Conservation (phyloP, 2,888 invertebrate genomes). For the Scelioninae gen. 2 region DNA sequence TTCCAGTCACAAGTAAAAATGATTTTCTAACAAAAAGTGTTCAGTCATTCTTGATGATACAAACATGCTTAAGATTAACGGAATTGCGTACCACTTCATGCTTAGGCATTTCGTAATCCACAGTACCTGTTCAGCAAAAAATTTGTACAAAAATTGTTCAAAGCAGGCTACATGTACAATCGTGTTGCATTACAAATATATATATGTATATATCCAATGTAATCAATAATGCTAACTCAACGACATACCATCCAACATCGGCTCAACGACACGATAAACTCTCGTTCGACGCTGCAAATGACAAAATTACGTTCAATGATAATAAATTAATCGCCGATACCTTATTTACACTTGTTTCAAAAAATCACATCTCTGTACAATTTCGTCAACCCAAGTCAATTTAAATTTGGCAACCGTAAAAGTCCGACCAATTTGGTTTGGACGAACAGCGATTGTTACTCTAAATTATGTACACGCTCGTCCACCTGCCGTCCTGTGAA, state of each 20-base stretch:
- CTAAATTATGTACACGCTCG: conserved; percentile 42
- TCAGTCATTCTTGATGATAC: conserved; percentile 50
- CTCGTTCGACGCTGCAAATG: conserved; percentile 33
- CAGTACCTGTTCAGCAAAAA: conserved; percentile 19
- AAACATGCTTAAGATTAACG: conserved; percentile 52
- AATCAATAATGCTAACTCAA: conserved; percentile 42
- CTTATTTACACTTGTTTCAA: conserved; percentile 38
- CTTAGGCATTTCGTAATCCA: conserved; percentile 18
- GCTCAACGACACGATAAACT: conserved; percentile 45
- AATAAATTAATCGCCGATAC: conserved; percentile 38
- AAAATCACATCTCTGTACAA: conserved; percentile 36
- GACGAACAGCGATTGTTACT: conserved; percentile 28
- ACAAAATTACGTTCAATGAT: conserved; percentile 3
- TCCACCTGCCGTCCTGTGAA: conserved; percentile 19
- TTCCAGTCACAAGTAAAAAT: conserved; percentile 46
- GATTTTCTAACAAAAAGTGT: conserved; percentile 39
- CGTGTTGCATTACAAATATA: conserved; percentile 43
- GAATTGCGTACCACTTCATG: conserved; percentile 37
- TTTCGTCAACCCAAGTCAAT: conserved; percentile 17
- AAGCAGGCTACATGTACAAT: conserved; percentile 51
- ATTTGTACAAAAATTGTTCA: conserved; percentile 49
- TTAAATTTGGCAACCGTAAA: conserved; percentile 23
- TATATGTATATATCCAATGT: conserved; percentile 42
- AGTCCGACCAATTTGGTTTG: conserved; percentile 31
- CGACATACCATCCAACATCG: conserved; percentile 24